Base-by-base conservation (phyloP, 2,797 vertebrate species). In the Pipistrellus kuhlii region DNA sequence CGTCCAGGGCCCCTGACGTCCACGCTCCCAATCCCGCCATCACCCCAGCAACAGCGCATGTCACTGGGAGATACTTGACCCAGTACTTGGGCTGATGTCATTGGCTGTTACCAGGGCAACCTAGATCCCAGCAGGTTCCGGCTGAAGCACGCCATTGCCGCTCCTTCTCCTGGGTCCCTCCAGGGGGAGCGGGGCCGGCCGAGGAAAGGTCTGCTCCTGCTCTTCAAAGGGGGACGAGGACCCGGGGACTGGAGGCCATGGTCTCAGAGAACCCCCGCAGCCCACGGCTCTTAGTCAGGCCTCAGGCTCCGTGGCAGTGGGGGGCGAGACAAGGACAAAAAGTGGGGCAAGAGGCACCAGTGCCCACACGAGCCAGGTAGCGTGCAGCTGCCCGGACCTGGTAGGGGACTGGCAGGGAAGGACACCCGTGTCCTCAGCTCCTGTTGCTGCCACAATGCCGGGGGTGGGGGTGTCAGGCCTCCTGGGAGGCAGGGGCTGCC, bases 91-190 rank as follows among this genome's bases (percentile, higher is more conserved):
- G 75, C 93, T 95, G 96, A 95, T 81, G 83, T 95, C 94, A 96
- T 89, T 86, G 94, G 92, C 93, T 64, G 95, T 97, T 95, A 87
- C 96, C 84, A 1, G 95, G 96, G 93, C 96, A 95, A 97, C 96
- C 4, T 0, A 23, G 85, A 46, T 30, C 75, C 93, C 92, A 1
- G 88, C 35, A 55, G 85, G 83, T 80, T 80, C 62, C 6, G 66
- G 81, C 59, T 64, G 78, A 85, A 72, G 82, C 38, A 3, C 0
- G 0, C 81, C 32, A 41, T 81, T 12, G 20, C 27, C 12, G 12
- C 78, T 66, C 25, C 77, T 38, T 25, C 85, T 91, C 85, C 73
- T 48, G 25, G 80, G 59, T 38, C 18, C 84, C 91, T 88, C 85
- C 44, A 23, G 84, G 46, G 80, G 73, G 71, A 71, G 69, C 1